Conservation (phyloP, 2,113 vertebrate species). For the Nyctibius bracteatus region DNA sequence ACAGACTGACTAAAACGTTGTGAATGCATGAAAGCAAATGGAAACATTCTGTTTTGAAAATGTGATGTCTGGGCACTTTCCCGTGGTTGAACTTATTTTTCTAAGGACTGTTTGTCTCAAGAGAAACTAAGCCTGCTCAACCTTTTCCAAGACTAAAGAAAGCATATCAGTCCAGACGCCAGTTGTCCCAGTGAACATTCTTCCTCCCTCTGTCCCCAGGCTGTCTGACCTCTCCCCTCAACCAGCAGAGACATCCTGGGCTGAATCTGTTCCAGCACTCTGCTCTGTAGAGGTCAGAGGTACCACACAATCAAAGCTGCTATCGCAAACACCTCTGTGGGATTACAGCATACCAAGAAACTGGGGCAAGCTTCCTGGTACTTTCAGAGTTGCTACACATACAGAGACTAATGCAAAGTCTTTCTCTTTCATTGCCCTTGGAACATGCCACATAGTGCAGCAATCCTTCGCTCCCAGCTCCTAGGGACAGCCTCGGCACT, state of each 20-base stretch:
- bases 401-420: not conserved
- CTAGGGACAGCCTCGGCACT: not conserved
- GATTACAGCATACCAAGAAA: not conserved
- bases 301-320: not conserved
- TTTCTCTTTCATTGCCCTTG: not conserved
- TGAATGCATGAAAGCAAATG: conserved; percentile 27
- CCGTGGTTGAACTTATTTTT: conserved; percentile 38
- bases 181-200: not conserved
- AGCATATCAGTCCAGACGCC: not conserved
- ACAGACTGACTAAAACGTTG: not conserved
- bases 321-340: not conserved
- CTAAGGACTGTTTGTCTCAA: conserved; percentile 11
- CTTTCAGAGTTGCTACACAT: not conserved
- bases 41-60: conserved; percentile 51
- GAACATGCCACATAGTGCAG: not conserved
- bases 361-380: not conserved
- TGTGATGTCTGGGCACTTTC: conserved; percentile 34
- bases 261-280: not conserved
- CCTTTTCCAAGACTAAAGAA: conserved; percentile 42
- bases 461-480: not conserved
- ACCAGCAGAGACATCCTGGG: not conserved
- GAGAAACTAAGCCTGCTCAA: conserved; percentile 32
- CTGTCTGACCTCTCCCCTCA: conserved; percentile 19
- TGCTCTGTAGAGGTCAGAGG: not conserved
- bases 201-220: not conserved